Evolutionary conservation across 2,888 invertebrate genomes (phyloP).

Genomic region (Dusona sp.): DNA sequence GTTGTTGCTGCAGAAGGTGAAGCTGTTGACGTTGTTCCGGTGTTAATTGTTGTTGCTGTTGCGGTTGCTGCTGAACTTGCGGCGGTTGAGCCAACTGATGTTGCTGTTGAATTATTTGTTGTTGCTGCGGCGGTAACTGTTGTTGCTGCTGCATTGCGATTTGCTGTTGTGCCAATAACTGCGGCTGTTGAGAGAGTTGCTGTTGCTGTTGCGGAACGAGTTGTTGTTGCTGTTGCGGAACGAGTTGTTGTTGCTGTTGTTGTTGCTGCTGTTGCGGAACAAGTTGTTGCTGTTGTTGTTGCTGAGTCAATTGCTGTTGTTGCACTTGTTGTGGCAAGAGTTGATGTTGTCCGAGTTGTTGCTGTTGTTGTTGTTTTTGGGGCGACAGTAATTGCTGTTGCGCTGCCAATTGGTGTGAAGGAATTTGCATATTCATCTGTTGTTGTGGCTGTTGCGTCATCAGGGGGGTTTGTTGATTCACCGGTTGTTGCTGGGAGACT

Average conservation of each 20-base stretch:
- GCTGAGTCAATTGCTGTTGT: slow-evolving; percentile 71
- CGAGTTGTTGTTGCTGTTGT: slow-evolving; percentile 75
- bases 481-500: slow-evolving; percentile 72
- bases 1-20: slow-evolving; percentile 86
- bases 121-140: slow-evolving; percentile 78
- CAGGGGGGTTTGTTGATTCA: slow-evolving; percentile 69
- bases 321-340: slow-evolving; percentile 71
- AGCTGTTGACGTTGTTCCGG: slow-evolving; percentile 84
- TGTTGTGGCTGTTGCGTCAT: slow-evolving; percentile 70
- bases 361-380: slow-evolving; percentile 77
- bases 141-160: slow-evolving; percentile 75
- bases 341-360: slow-evolving; percentile 75
- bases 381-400: slow-evolving; percentile 72
- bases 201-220: slow-evolving; percentile 78
- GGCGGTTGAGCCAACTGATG: slow-evolving; percentile 80
- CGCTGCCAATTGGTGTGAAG: slow-evolving; percentile 66
- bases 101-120: slow-evolving; percentile 72
- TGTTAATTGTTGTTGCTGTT: slow-evolving; percentile 84
- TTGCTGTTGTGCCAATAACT: slow-evolving; percentile 75
- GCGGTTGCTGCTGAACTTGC: slow-evolving; percentile 83
- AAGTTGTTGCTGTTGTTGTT: slow-evolving; percentile 83
- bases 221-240: slow-evolving; percentile 85
- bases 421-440: slow-evolving; percentile 66
- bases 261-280: slow-evolving; percentile 80
- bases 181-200: slow-evolving; percentile 73